Conservation (phyloP, 2,797 vertebrate genomes). For the Psittacula derbiana region DNA sequence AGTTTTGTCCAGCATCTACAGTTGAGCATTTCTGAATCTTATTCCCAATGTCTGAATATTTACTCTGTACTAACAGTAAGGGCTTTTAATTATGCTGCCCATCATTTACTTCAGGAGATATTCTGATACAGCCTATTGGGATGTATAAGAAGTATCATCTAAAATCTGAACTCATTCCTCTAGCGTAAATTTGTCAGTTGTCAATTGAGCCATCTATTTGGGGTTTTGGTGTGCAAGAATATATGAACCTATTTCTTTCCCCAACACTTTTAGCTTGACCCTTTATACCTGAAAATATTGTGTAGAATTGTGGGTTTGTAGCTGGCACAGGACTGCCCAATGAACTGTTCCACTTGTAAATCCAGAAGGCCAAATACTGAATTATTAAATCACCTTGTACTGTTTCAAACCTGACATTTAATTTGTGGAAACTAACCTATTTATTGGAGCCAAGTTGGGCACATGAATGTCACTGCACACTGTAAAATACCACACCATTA, state of each 20-base stretch:
- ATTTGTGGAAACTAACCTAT: conserved; percentile 65
- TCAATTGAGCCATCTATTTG: neutral
- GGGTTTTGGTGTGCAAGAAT: neutral
- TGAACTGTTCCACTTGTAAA: neutral
- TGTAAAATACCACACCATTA: conserved; percentile 47
- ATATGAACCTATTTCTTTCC: neutral
- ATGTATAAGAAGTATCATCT: neutral
- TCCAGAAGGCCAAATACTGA: neutral
- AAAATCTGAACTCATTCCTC: neutral
- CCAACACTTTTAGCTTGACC: neutral
- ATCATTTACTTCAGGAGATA: neutral
- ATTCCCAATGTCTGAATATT: neutral
- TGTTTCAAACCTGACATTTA: conserved; percentile 63
- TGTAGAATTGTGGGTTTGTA: neutral
- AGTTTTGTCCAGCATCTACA: neutral
- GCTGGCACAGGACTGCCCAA: neutral
- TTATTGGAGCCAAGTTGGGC: conserved; percentile 52
- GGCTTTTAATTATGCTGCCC: neutral
- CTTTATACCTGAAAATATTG: neutral
- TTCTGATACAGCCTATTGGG: neutral
- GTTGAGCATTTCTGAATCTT: neutral
- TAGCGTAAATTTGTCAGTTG: neutral
- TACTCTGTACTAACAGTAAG: neutral
- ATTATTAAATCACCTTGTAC: conserved; percentile 11
- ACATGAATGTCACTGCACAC: conserved; percentile 64